Base-by-base conservation (phyloP, 2,113 vertebrate species). In the Hydrolagus affinis region DNA sequence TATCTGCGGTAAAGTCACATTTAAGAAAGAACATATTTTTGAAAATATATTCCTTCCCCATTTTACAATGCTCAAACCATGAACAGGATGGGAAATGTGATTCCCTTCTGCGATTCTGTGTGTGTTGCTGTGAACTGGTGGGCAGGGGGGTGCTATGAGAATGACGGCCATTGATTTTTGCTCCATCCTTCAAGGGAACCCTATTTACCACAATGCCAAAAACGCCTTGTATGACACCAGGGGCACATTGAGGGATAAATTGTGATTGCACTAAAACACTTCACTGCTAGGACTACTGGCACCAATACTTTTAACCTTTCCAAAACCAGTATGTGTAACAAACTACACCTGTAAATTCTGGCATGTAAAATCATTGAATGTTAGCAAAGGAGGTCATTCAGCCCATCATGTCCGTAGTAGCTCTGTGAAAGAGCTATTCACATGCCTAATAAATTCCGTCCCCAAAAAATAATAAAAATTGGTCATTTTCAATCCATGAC, bases 1-100 rank as follows among this genome's bases (percentile, higher is more conserved):
- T 17, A 11, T 28, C n/a, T 32, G 60, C 19, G 28, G 23, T 62
- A 64, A 80, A 64, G 12, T 28, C n/a, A 83, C 8, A 83, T 83
- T 32, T 66, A 25, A 66, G 23, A 28, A 83, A 80, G 23, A 83
- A 83, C 11, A 57, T 57, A 32, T 83, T 83, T 66, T 59, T 68
- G 10, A 83, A 28, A 30, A 30, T 17, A 28, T 66, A 32, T 19
- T 19, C 19, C 32, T 19, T 66, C 25, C 17, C 28, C 78, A 68
- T 10, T 32, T 83, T 83, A 28, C 10, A 83, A 66, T 19, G 30
- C 14, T 14, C 57, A 28, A 60, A 8, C 28, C 28, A 14, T 17
- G 60, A 68, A 64, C 15, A 32, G 60, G 78, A 83, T 66, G 60
- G 32, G 66, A 30, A 83, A 71, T 7, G 25, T 66, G 76, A 44